These are phyloP conservation scores for Nudaria mundana DNA, from an alignment of 2,888 invertebrate species.

Conservation along the genomic window DNA sequence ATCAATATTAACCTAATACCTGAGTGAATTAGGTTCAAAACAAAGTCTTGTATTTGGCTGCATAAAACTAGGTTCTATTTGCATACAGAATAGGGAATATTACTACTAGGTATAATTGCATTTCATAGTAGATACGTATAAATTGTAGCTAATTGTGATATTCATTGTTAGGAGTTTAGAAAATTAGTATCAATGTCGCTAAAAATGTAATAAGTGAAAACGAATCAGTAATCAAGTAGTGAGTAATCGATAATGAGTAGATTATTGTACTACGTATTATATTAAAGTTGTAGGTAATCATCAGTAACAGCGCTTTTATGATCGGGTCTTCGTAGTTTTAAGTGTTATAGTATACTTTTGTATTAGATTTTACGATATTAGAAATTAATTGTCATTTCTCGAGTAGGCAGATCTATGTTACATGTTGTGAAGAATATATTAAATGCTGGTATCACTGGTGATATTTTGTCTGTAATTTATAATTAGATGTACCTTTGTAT, in stretches of 20 bases:
- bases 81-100: too few species aligned
- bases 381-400: slow-evolving; percentile 33
- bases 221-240: slow-evolving; percentile 20
- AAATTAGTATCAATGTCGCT: slow-evolving; percentile 45
- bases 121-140: too few species aligned
- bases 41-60: too few species aligned
- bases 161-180: slow-evolving; percentile 60
- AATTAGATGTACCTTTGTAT: slow-evolving; percentile 55
- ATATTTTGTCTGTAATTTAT: slow-evolving; percentile 57
- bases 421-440: slow-evolving; percentile 27
- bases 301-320: slow-evolving; percentile 48
- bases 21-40: too few species aligned
- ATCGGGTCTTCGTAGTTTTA: slow-evolving; percentile 59
- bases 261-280: slow-evolving; percentile 17
- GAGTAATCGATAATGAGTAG: slow-evolving; percentile 28
- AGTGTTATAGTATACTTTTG: slow-evolving; percentile 43
- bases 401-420: slow-evolving; percentile 22
- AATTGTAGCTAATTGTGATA: slow-evolving; percentile 75
- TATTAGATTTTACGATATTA: slow-evolving; percentile 34
- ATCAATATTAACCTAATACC: too few species aligned
- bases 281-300: slow-evolving; percentile 12
- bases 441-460: slow-evolving; percentile 55
- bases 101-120: too few species aligned
- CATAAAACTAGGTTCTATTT: too few species aligned
- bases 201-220: slow-evolving; percentile 31